phyloP scores from a whole-genome alignment of 2,888 invertebrate species.

The Tenthredo livida region DNA sequence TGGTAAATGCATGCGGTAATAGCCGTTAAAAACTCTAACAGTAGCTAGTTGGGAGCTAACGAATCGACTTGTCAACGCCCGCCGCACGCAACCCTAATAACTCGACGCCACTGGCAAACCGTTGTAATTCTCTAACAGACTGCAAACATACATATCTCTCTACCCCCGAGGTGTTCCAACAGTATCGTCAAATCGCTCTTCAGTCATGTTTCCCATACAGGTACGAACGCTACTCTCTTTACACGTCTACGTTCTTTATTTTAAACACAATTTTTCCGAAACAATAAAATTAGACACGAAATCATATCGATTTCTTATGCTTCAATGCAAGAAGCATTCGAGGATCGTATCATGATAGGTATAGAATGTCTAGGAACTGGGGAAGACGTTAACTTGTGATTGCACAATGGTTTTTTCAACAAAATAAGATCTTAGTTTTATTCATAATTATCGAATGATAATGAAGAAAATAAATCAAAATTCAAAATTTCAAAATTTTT shows the following conservation, averaged over 20 bases:
- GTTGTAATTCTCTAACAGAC: slow-evolving; percentile 19
- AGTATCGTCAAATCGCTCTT: background rate
- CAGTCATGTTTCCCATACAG: background rate
- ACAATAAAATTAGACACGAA: background rate
- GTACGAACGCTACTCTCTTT: background rate
- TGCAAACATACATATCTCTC: slow-evolving; percentile 9
- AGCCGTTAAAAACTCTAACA: slow-evolving; percentile 38
- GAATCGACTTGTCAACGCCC: slow-evolving; percentile 51
- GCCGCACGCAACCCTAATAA: slow-evolving; percentile 47
- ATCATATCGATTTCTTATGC: background rate
- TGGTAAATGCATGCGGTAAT: slow-evolving; percentile 42
- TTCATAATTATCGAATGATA: too few species aligned
- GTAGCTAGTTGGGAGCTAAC: slow-evolving; percentile 39
- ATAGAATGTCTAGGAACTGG: background rate
- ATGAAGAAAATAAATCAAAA: too few species aligned
- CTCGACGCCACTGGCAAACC: slow-evolving; percentile 41
- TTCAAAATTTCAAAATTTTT: too few species aligned
- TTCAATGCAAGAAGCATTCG: background rate
- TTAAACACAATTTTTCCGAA: background rate
- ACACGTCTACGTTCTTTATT: background rate
- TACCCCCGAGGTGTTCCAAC: background rate
- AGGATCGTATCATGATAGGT: background rate
- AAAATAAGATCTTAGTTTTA: too few species aligned
- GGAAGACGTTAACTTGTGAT: too few species aligned
- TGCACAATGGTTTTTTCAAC: too few species aligned